Percentiles rank a stretch among this genome's conserved stretches.
Conservation (phyloP, 2,113 vertebrate species). For the Amblyornis subalaris region DNA sequence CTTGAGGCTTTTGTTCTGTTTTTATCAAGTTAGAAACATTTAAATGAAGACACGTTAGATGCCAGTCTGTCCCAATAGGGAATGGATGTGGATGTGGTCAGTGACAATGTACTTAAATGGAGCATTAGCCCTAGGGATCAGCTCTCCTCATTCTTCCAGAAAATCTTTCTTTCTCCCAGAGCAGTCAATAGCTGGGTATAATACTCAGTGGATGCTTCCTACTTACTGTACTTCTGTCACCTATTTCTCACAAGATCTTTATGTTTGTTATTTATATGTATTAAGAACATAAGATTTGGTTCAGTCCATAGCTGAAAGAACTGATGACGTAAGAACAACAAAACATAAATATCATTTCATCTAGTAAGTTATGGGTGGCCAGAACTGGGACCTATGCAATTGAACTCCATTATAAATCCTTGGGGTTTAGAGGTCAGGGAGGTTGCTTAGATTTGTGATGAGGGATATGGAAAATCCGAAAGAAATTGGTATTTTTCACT, state of each 20-base stretch:
- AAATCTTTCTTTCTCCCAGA: not conserved
- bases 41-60: not conserved
- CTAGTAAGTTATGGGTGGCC: not conserved
- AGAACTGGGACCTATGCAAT: not conserved
- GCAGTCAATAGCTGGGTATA: not conserved
- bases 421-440: not conserved
- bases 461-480: not conserved
- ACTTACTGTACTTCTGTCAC: not conserved
- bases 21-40: not conserved
- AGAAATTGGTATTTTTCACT: not conserved
- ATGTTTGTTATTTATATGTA: not conserved
- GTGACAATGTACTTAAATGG: not conserved
- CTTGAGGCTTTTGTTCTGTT: not conserved
- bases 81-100: not conserved
- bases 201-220: not conserved
- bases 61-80: not conserved
- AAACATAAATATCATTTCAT: not conserved
- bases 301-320: not conserved
- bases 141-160: not conserved
- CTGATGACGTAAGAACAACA: not conserved
- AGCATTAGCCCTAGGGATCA: not conserved
- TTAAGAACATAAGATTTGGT: not conserved
- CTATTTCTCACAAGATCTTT: not conserved
- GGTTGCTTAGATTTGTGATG: not conserved
- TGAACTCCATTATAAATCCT: not conserved